Conservation (phyloP, 2,797 vertebrate genomes). For the Dromococcyx pavoninus region DNA sequence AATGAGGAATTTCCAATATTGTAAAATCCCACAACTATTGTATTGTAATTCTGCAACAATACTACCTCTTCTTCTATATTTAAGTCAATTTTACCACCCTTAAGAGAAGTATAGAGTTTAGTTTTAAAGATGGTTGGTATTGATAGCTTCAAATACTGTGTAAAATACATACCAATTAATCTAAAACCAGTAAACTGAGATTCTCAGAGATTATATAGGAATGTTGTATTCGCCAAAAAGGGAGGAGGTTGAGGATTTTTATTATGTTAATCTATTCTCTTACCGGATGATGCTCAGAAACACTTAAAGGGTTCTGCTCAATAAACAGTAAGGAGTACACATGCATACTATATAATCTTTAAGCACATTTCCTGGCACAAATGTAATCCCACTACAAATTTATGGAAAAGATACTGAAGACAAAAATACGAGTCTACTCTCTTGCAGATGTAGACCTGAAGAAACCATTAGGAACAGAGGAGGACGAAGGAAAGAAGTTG, state of each 20-base stretch:
- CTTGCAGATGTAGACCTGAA: not conserved
- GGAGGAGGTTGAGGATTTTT: not conserved
- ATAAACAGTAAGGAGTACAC: not conserved
- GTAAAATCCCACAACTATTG: not conserved
- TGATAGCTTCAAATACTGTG: not conserved
- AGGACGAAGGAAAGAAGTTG: not conserved
- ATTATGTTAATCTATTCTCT: not conserved
- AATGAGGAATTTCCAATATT: not conserved
- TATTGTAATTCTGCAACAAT: not conserved
- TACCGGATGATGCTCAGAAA: not conserved
- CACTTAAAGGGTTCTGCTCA: not conserved
- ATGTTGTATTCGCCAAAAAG: not conserved
- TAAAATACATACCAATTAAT: not conserved
- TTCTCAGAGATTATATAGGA: not conserved
- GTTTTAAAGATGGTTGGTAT: not conserved
- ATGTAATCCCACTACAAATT: not conserved
- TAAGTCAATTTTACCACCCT: not conserved
- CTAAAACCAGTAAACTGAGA: not conserved
- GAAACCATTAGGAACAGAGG: not conserved
- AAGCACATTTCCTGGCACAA: not conserved
- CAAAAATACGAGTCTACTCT: not conserved
- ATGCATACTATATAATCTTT: not conserved
- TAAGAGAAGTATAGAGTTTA: not conserved
- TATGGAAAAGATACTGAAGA: not conserved
- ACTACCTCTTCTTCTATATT: not conserved